Evolutionary conservation across 2,113 vertebrate species (phyloP).

Genomic region (Campylorhamphus procurvoides): DNA sequence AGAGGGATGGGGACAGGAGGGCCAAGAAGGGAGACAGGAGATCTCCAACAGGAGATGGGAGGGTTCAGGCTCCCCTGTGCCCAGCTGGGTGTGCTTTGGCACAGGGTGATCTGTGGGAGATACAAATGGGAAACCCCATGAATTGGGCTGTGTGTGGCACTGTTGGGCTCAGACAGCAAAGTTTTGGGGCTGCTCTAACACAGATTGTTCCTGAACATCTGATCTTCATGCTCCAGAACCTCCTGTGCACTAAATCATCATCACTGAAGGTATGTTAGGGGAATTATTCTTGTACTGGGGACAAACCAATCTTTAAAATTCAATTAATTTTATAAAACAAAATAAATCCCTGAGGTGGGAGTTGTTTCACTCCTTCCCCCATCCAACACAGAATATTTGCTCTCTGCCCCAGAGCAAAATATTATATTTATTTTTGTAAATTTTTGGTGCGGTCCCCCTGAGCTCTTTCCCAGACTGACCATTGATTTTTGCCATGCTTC

Average conservation of each 20-base stretch:
- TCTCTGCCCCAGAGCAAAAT: not conserved
- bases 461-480: not conserved
- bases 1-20: not conserved
- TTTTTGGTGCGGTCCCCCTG: accelerated
- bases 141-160: accelerated
- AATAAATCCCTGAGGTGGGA: not conserved
- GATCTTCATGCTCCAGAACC: accelerated
- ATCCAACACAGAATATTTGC: not conserved
- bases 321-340: not conserved
- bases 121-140: not conserved
- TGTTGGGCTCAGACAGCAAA: not conserved
- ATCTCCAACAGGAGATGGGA: not conserved
- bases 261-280: not conserved
- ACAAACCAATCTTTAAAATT: not conserved
- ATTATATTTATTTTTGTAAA: not conserved
- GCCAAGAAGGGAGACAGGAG: not conserved
- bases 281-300: not conserved
- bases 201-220: not conserved
- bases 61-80: not conserved
- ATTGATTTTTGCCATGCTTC: not conserved
- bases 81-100: not conserved
- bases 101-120: accelerated
- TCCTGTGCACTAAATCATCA: not conserved
- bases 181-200: not conserved
- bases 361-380: accelerated